phyloP scores from a whole-genome alignment of 2,888 invertebrate genomes.

The Abrostola triplasia region DNA sequence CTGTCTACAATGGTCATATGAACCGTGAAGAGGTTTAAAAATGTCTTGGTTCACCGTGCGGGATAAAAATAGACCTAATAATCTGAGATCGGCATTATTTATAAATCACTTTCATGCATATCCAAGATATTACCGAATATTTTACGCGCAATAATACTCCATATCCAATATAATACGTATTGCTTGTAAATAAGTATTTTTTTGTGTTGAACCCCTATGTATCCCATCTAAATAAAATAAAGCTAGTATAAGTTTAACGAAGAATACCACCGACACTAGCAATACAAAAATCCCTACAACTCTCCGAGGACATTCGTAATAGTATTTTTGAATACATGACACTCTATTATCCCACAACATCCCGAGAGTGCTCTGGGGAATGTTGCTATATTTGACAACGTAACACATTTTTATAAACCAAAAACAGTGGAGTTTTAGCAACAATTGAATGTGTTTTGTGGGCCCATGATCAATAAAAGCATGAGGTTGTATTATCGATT shows the following conservation, averaged over 20 bases:
- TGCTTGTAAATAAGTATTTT: too few relatives aligned
- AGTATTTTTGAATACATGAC: slow-evolving; percentile 42
- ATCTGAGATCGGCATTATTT: too few relatives aligned
- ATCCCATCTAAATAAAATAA: too few relatives aligned
- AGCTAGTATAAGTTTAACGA: slow-evolving; percentile 9
- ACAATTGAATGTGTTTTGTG: neutral
- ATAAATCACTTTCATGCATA: neutral
- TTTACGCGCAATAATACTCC: too few relatives aligned
- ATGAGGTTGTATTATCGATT: too few relatives aligned
- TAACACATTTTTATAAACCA: slow-evolving; percentile 8
- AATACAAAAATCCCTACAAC: slow-evolving; percentile 16
- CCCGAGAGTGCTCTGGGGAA: slow-evolving; percentile 18
- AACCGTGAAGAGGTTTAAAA: neutral
- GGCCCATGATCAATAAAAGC: neutral
- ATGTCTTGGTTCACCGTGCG: neutral
- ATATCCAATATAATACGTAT: too few relatives aligned
- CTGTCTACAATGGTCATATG: neutral
- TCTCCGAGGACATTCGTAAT: slow-evolving; percentile 21
- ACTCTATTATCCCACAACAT: slow-evolving; percentile 30
- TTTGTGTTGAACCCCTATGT: too few relatives aligned
- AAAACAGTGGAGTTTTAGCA: neutral
- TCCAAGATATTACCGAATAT: too few relatives aligned
- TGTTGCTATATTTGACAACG: slow-evolving; percentile 26
- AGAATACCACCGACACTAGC: slow-evolving; percentile 3
- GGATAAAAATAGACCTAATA: neutral